Percentiles rank a stretch among this genome's conserved stretches.
These are phyloP conservation scores for Argyra leucocephala DNA, from an alignment of 2,888 invertebrate genomes.

Conservation along the genomic window DNA sequence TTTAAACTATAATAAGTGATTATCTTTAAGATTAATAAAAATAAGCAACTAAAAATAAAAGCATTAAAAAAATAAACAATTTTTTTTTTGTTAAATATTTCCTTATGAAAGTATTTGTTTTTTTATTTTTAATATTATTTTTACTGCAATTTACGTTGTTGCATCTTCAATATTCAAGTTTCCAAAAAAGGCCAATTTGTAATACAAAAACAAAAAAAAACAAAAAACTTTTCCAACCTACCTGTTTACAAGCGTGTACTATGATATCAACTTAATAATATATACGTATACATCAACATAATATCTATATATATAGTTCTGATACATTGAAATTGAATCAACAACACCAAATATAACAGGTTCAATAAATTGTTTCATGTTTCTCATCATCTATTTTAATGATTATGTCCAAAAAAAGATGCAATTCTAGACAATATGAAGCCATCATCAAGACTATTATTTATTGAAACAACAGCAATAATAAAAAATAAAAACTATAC, in stretches of 20 bases:
- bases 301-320: not conserved
- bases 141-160: too few relatives aligned
- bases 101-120: too few relatives aligned
- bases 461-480: too few relatives aligned
- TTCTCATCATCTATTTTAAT: not conserved
- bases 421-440: not conserved
- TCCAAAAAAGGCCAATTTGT: not conserved
- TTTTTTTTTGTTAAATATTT: too few relatives aligned
- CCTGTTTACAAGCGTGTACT: not conserved
- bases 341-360: constrained; percentile 3
- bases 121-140: too few relatives aligned
- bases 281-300: not conserved
- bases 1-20: too few relatives aligned
- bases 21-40: too few relatives aligned
- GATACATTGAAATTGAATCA: not conserved
- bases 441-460: not conserved
- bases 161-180: not conserved
- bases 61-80: too few relatives aligned
- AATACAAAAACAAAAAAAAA: not conserved
- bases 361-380: not conserved
- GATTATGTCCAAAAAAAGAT: not conserved
- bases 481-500: too few relatives aligned
- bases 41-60: too few relatives aligned
- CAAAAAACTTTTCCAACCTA: not conserved
- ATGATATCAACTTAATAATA: not conserved